These are phyloP conservation scores for cat (Felis catus) DNA, from an alignment of 2,113 vertebrate species.

Conservation along the genomic window DNA sequence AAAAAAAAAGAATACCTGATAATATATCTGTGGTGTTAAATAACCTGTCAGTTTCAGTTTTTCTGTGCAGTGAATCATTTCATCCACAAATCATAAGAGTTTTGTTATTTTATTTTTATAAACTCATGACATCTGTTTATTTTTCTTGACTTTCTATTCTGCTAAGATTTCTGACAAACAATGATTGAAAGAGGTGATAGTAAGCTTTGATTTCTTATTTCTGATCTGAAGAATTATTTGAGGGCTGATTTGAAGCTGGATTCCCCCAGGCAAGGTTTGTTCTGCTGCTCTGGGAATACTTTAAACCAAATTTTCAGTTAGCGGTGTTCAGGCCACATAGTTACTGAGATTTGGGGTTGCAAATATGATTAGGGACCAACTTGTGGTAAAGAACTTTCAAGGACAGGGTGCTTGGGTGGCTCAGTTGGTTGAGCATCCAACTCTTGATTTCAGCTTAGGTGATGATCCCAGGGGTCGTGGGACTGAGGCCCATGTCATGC, in stretches of 20 bases:
- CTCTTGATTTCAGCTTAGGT: too few relatives aligned
- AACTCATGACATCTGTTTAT: neutral
- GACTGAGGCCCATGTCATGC: too few relatives aligned
- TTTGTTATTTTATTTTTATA: neutral
- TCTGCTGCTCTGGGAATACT: neutral
- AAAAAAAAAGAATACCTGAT: neutral
- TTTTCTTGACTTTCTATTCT: neutral
- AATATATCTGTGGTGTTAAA: neutral
- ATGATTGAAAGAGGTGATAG: neutral
- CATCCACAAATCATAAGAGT: neutral
- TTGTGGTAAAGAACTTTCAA: neutral
- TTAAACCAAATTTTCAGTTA: neutral
- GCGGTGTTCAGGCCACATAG: neutral
- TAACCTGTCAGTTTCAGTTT: neutral
- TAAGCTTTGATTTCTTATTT: neutral
- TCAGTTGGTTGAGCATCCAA: too few relatives aligned
- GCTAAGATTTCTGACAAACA: neutral
- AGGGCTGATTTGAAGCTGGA: neutral
- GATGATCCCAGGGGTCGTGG: too few relatives aligned
- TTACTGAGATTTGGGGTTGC: neutral
- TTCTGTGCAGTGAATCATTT: neutral
- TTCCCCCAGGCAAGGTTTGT: neutral
- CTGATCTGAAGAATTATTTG: neutral
- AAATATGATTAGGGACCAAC: neutral
- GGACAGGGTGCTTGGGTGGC: neutral